Conservation (phyloP, 2,113 vertebrate genomes). For the Gallinago media region DNA sequence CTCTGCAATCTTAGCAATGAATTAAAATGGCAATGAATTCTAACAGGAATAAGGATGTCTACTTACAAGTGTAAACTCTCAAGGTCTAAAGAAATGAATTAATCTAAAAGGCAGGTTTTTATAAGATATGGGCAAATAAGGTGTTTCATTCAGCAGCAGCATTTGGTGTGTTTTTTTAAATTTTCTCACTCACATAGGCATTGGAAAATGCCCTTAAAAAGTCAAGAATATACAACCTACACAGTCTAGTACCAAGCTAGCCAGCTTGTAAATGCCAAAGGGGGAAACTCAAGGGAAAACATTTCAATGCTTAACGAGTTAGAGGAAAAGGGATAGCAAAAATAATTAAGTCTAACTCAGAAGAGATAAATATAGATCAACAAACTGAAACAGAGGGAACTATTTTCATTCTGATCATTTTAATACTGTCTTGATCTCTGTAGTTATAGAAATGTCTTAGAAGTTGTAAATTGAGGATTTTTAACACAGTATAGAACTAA, state of each 20-base stretch:
- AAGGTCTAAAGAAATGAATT: background rate
- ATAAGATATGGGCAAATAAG: background rate
- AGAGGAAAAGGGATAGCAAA: background rate
- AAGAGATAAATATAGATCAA: conserved; percentile 3
- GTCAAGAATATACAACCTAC: background rate
- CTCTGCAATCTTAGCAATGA: background rate
- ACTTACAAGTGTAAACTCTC: background rate
- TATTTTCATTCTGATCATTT: background rate
- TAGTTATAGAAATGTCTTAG: background rate
- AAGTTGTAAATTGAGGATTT: background rate
- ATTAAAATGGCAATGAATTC: background rate
- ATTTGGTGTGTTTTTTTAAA: background rate
- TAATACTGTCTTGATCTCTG: background rate
- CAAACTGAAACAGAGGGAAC: background rate
- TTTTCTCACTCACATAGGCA: background rate
- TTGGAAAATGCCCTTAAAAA: background rate
- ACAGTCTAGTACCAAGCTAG: background rate
- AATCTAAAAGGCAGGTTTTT: background rate
- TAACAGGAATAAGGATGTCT: background rate
- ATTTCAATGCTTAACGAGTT: background rate
- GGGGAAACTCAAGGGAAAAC: background rate
- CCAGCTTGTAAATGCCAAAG: background rate
- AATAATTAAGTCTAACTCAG: background rate
- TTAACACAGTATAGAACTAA: background rate
- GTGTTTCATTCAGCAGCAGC: background rate